Evolutionary conservation across 2,797 vertebrate genomes (phyloP).

Genomic region (Micrastur ruficollis): DNA sequence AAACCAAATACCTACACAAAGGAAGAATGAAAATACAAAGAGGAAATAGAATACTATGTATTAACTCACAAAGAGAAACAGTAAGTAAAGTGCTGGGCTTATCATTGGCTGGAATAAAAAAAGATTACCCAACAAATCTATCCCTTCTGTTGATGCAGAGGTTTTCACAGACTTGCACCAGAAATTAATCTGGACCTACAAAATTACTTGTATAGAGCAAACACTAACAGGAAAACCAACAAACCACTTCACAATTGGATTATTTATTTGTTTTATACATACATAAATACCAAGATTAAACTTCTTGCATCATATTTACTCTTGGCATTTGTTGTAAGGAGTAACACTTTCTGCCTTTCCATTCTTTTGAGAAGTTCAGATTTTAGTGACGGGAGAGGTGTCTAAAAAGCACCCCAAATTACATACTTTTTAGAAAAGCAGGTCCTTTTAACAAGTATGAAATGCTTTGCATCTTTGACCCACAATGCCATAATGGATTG

Average conservation of each 20-base stretch:
- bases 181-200: not conserved
- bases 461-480: rapidly evolving
- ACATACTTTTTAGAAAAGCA: not conserved
- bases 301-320: not conserved
- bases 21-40: not conserved
- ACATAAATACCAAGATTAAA: not conserved
- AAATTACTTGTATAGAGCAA: not conserved
- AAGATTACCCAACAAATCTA: not conserved
- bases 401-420: not conserved
- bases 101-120: constrained; percentile 11
- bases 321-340: not conserved
- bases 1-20: not conserved
- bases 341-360: not conserved
- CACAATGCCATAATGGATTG: not conserved
- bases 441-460: not conserved
- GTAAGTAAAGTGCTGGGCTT: not conserved
- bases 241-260: not conserved
- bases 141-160: not conserved
- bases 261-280: not conserved
- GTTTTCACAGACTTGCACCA: not conserved
- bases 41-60: not conserved
- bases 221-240: not conserved
- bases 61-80: not conserved
- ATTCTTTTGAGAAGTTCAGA: not conserved
- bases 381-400: not conserved